Percentiles rank a stretch among this genome's conserved stretches.
Conservation (phyloP, 1,140 invertebrate species). For the Lineus longissimus region DNA sequence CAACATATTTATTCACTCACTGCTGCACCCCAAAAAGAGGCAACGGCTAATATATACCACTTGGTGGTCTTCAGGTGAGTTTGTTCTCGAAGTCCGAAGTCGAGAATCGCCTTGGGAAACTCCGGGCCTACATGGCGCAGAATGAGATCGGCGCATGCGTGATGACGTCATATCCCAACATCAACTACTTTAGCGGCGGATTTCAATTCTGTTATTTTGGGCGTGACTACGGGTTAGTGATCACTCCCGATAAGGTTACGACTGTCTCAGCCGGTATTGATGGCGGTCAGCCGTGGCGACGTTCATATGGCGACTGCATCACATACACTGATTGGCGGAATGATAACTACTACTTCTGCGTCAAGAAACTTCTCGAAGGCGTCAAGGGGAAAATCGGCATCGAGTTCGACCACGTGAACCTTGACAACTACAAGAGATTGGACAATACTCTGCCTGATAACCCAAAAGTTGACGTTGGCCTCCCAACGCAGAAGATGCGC, state of each 20-base stretch:
- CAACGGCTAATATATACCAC: background rate
- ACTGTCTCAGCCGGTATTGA: constrained; percentile 6
- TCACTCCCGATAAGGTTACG: background rate
- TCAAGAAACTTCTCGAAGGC: background rate
- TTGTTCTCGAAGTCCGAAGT: background rate
- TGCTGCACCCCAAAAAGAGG: too few relatives aligned
- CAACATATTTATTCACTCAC: too few relatives aligned
- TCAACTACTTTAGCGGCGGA: constrained; percentile 2
- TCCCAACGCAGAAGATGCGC: background rate
- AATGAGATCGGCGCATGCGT: background rate
- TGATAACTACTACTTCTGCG: background rate
- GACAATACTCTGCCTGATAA: background rate
- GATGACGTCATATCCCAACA: constrained; percentile 1
- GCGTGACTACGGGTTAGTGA: background rate
- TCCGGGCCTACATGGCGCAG: background rate
- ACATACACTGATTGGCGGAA: background rate
- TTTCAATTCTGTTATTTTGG: background rate
- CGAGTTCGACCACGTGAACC: constrained; percentile 3
- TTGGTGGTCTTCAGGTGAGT: background rate
- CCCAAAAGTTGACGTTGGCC: background rate
- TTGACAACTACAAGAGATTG: background rate
- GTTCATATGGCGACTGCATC: background rate
- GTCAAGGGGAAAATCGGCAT: background rate
- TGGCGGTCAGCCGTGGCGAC: background rate
- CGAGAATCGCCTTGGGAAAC: background rate